phyloP scores from a whole-genome alignment of 2,113 vertebrate genomes.

The Callochromis pleurospilus region DNA sequence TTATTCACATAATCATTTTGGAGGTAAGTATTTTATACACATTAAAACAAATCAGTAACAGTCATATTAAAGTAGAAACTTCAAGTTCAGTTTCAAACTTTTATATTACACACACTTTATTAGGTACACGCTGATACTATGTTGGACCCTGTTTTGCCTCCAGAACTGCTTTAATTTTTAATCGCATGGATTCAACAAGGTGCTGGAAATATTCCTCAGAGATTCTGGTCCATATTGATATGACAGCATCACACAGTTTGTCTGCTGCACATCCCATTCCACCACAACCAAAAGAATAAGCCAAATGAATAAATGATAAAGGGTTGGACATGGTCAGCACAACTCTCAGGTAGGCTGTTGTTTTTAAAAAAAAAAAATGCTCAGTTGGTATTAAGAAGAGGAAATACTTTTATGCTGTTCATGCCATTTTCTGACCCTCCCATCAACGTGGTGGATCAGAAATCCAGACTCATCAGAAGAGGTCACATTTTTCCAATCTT shows the following conservation, averaged over 20 bases:
- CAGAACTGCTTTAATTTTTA: not conserved
- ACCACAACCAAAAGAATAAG: not conserved
- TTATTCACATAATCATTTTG: not conserved
- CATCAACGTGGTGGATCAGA: not conserved
- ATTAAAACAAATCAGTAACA: not conserved
- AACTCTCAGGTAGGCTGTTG: not conserved
- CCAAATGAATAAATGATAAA: not conserved
- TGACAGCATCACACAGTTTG: not conserved
- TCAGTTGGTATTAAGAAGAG: not conserved
- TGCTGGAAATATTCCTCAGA: not conserved
- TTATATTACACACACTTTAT: not conserved
- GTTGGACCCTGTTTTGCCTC: not conserved
- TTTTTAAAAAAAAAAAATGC: accelerated
- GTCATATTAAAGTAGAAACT: not conserved
- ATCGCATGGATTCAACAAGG: not conserved
- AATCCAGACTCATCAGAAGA: not conserved
- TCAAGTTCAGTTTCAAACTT: not conserved
- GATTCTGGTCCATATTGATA: not conserved
- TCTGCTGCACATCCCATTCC: not conserved
- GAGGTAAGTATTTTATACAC: not conserved
- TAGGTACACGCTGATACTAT: not conserved
- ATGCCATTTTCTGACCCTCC: not conserved
- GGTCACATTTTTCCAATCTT: not conserved
- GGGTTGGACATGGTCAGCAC: not conserved
- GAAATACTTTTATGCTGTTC: not conserved